A percentile compares a stretch with the other conserved stretches of the same genome.
These are phyloP conservation scores for Lithobates sylvaticus DNA, from an alignment of 2,797 vertebrate genomes.

Conservation along the genomic window DNA sequence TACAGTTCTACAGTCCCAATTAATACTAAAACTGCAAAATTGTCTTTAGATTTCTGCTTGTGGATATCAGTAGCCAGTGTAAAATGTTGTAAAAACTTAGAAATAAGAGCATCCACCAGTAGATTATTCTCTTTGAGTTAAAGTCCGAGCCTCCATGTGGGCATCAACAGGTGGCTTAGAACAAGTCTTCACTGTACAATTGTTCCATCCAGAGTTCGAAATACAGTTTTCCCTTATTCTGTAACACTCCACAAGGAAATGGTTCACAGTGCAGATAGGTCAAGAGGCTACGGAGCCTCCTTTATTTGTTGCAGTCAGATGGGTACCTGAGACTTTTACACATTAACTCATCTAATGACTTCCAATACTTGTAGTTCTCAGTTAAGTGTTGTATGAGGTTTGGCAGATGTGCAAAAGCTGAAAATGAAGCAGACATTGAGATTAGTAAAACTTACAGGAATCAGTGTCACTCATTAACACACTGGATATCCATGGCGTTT, in stretches of 20 bases:
- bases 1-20: constrained; percentile 9
- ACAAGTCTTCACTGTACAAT: not conserved
- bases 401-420: constrained; percentile 93
- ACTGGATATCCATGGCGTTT: too few relatives aligned
- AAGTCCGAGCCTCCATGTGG: not conserved
- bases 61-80: not conserved
- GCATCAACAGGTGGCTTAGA: not conserved
- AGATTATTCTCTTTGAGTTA: constrained; percentile 17
- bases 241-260: constrained; percentile 53
- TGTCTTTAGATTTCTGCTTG: not conserved
- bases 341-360: constrained; percentile 91
- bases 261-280: constrained; percentile 75
- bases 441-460: not conserved
- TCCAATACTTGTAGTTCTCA: constrained; percentile 97
- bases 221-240: constrained; percentile 55
- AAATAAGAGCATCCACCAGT: constrained; percentile 2
- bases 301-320: constrained; percentile 75
- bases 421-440: constrained; percentile 1
- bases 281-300: constrained; percentile 60
- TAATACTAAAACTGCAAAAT: not conserved
- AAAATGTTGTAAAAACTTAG: constrained; percentile 12
- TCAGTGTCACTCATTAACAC: too few relatives aligned
- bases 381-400: constrained; percentile 92
- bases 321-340: constrained; percentile 89
- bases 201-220: constrained; percentile 1